Evolutionary conservation across 23 tunicate genomes (phyloP), one percentile per base, ranked within the genome.

Genomic region (Ciona savignyi): DNA sequence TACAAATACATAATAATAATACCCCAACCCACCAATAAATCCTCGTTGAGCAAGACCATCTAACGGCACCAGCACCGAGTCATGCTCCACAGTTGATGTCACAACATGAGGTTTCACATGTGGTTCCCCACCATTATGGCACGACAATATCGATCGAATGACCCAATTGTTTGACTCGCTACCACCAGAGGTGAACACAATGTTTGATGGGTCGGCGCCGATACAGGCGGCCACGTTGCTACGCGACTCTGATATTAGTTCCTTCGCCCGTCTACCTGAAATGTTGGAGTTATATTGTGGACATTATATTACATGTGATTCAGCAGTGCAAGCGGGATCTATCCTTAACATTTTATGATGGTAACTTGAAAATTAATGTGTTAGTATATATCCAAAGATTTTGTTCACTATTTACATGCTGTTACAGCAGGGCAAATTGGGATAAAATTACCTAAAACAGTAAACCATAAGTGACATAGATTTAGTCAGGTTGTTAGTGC

Each of bases 161-260:
- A 80, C 96, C 99, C 99, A 95, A 70, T 95, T 95, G 35, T 89
- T 84, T 24, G 96, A 62, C 64, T 95, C 99, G 34, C 80, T 95
- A 51, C 99, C 99, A 63, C 99, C 99, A 77, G 99, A 95, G 23
- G 99, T 95, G 72, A 95, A 95, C 0, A 88, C 66, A 0, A 95
- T 83, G 25, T 91, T 85, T 27, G 51, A 27, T 11, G 73, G 15
- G 6, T 35, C 6, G 0, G 81, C 78, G 33, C 74, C 70, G 20
- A 95, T 95, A 35, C 83, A 78, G 2, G 33, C 33, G 26, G 90
- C 95, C 27, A 88, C 68, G 4, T 89, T 27, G 15, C 49, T 65
- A 74, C 99, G 63, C 49, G 99, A 90, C 42, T 81, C 74, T 26
- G 74, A 77, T 27, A 95, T 79, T 2, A 78, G 29, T 28, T 51